A percentile compares a stretch with the other conserved stretches of the same genome.
phyloP scores from a whole-genome alignment of 2,888 invertebrate genomes.

The Xylocampa areola region DNA sequence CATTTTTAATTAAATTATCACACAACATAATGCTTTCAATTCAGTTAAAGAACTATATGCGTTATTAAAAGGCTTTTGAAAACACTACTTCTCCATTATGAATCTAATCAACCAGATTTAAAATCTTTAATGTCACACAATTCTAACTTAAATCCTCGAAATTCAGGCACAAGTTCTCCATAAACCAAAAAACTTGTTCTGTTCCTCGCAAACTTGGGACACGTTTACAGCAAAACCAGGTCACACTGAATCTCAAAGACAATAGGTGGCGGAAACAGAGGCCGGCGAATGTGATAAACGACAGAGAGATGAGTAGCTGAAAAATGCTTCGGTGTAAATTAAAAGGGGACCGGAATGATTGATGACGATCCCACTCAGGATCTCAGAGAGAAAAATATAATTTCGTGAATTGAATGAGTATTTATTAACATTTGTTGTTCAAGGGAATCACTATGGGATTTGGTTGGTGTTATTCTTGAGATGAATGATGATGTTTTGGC shows the following conservation, averaged over 20 bases:
- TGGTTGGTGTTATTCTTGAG: constrained; percentile 34
- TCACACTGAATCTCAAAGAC: constrained; percentile 75
- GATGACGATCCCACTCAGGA: constrained; percentile 65
- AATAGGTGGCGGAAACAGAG: constrained; percentile 70
- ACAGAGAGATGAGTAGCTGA: constrained; percentile 78
- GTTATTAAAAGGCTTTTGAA: too few relatives aligned
- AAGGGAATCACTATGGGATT: constrained; percentile 49
- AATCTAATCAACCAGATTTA: constrained; percentile 8
- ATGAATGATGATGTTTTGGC: constrained; percentile 49
- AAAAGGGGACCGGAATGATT: constrained; percentile 75
- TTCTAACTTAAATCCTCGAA: constrained; percentile 21
- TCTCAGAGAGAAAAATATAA: constrained; percentile 66
- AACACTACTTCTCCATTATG: too few relatives aligned
- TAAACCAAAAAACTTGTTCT: constrained; percentile 60
- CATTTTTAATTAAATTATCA: too few relatives aligned
- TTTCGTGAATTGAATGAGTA: constrained; percentile 63
- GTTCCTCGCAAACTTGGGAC: constrained; percentile 51
- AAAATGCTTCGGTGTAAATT: constrained; percentile 78
- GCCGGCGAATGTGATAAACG: constrained; percentile 78
- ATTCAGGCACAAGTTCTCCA: constrained; percentile 37
- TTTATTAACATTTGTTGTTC: constrained; percentile 58
- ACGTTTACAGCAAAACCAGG: constrained; percentile 64
- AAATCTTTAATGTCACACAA: constrained; percentile 6
- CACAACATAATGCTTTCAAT: too few relatives aligned
- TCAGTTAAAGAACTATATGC: too few relatives aligned